Evolutionary conservation across 1,140 invertebrate genomes (phyloP).

Genomic region (Capitella teleta): DNA sequence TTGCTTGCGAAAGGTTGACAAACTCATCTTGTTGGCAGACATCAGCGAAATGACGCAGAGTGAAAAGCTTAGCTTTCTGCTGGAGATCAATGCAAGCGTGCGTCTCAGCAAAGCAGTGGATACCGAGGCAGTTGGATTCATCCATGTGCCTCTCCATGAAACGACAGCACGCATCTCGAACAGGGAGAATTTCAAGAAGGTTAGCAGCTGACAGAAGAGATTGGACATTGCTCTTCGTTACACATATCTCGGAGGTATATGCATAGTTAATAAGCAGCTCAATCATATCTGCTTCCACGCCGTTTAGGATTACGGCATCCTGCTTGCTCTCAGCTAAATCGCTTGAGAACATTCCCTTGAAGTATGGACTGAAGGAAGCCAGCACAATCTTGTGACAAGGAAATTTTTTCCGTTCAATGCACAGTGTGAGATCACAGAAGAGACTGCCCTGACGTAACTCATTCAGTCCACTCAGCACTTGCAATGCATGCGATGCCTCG

Average conservation of each 20-base stretch:
- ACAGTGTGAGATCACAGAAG: constrained; percentile 44
- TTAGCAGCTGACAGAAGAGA: constrained; percentile 47
- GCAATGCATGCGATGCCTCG: constrained; percentile 21
- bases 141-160: constrained; percentile 50
- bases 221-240: constrained; percentile 48
- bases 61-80: constrained; percentile 41
- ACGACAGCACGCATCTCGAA: constrained; percentile 47
- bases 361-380: constrained; percentile 44
- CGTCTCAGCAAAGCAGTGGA: constrained; percentile 50
- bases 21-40: constrained; percentile 44
- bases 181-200: constrained; percentile 45
- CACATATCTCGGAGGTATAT: constrained; percentile 45
- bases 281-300: constrained; percentile 43
- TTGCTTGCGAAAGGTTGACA: constrained; percentile 38
- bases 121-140: constrained; percentile 47
- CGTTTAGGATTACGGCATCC: constrained; percentile 43
- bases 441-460: constrained; percentile 32
- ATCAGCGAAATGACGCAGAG: constrained; percentile 25
- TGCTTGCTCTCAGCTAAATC: constrained; percentile 43
- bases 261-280: constrained; percentile 46
- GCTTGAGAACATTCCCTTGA: constrained; percentile 44
- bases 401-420: constrained; percentile 40
- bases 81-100: constrained; percentile 46
- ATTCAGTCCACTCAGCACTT: constrained; percentile 44
- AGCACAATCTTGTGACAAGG: constrained; percentile 44